Conservation (phyloP, 2,888 invertebrate genomes). For the Pegoplata infirma region DNA sequence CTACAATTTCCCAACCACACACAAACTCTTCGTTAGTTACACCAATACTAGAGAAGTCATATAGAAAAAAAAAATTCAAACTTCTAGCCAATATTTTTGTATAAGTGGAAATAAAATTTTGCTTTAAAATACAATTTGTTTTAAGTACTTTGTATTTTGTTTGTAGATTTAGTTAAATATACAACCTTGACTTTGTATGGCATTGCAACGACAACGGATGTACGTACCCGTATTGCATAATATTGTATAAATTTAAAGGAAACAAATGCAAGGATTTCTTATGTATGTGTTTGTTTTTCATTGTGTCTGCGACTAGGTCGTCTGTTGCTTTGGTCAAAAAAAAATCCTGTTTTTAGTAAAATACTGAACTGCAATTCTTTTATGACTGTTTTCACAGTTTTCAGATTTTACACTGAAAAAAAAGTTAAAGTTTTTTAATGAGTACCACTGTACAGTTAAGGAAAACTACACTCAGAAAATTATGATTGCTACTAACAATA, state of each 20-base stretch:
- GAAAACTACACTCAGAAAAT: no score
- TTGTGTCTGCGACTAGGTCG: slow-evolving; percentile 5
- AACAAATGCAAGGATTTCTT: background rate
- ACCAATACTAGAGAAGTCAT: background rate
- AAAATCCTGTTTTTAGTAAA: slow-evolving; percentile 34
- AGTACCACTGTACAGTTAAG: no score
- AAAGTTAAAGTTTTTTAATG: no score
- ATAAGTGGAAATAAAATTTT: slow-evolving; percentile 4
- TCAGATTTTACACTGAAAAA: no score
- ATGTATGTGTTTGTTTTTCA: background rate
- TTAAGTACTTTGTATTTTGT: background rate
- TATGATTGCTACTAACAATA: no score
- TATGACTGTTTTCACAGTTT: no score
- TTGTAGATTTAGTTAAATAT: slow-evolving; percentile 17
- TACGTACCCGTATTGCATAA: slow-evolving; percentile 53
- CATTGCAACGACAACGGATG: slow-evolving; percentile 5
- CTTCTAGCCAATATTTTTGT: slow-evolving; percentile 18
- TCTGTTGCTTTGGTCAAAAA: slow-evolving; percentile 8
- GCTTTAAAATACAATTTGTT: background rate
- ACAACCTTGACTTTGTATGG: slow-evolving; percentile 42
- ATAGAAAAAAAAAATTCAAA: slow-evolving; percentile 7
- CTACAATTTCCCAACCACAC: slow-evolving; percentile 49
- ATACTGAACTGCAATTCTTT: background rate
- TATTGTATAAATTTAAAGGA: slow-evolving; percentile 29
- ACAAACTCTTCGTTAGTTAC: no score